Conservation (phyloP, 2,797 vertebrate species). For the Sebastes steindachneri region DNA sequence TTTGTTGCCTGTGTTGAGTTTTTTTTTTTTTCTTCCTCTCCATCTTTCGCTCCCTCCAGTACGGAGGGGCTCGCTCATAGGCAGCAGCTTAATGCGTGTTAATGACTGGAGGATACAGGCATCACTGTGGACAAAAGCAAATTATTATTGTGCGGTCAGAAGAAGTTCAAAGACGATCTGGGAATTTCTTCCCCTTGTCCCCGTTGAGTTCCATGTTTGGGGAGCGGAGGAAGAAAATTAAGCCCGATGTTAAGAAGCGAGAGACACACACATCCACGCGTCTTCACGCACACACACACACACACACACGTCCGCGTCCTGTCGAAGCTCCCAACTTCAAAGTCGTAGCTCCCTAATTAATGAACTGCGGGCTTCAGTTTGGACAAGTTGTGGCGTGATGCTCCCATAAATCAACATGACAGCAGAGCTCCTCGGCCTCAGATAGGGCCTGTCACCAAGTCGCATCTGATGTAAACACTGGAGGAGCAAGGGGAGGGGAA, state of each 20-base stretch:
- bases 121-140: slow-evolving; percentile 94
- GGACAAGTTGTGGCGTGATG: slow-evolving; percentile 99
- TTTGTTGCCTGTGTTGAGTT: slow-evolving; percentile 60
- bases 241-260: slow-evolving; percentile 88
- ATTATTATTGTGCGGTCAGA: slow-evolving; percentile 97
- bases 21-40: slow-evolving; percentile 14
- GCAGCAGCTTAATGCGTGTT: slow-evolving; percentile 93
- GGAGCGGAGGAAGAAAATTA: slow-evolving; percentile 83
- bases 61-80: slow-evolving; percentile 89
- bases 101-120: slow-evolving; percentile 96
- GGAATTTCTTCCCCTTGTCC: slow-evolving; percentile 85
- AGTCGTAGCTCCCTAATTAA: slow-evolving; percentile 99
- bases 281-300: neutral
- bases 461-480: slow-evolving; percentile 98
- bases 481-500: slow-evolving; percentile 84
- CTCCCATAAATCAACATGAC: slow-evolving; percentile 99
- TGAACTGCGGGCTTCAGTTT: slow-evolving; percentile 99
- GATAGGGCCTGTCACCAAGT: slow-evolving; percentile 98
- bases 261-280: slow-evolving; percentile 20
- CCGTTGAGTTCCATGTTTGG: slow-evolving; percentile 89
- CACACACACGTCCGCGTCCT: slow-evolving; percentile 76
- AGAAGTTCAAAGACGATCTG: slow-evolving; percentile 97
- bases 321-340: slow-evolving; percentile 91
- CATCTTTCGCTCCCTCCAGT: slow-evolving; percentile 69
- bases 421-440: slow-evolving; percentile 94